phyloP scores from a whole-genome alignment of 2,888 invertebrate species.

The Malacosoma neustria region DNA sequence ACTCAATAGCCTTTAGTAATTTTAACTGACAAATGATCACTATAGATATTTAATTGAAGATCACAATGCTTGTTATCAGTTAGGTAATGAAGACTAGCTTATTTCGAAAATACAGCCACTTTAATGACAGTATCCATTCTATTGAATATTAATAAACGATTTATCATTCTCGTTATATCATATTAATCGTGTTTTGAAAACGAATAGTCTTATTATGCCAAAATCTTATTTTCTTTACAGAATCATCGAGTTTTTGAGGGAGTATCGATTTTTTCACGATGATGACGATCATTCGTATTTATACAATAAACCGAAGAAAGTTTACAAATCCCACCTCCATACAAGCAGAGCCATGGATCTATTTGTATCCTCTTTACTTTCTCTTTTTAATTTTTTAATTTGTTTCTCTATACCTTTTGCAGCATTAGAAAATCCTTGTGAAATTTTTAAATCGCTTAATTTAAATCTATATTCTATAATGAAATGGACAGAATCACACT shows the following conservation, averaged over 20 bases:
- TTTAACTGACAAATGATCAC: too few species aligned
- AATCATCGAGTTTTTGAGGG: conserved; percentile 24
- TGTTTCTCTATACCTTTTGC: conserved; percentile 35
- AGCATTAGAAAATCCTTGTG: conserved; percentile 27
- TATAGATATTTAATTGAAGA: too few species aligned
- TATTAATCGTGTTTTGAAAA: not conserved
- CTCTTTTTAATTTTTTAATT: conserved; percentile 26
- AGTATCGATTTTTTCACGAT: conserved; percentile 18
- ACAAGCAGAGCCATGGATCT: conserved; percentile 24
- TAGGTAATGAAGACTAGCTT: too few species aligned
- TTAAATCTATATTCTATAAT: conserved; percentile 17
- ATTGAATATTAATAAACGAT: too few species aligned
- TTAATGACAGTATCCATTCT: too few species aligned
- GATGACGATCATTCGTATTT: conserved; percentile 17
- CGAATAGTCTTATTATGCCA: not conserved
- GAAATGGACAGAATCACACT: conserved; percentile 20
- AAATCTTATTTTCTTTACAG: conserved; percentile 14
- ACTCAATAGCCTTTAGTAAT: too few species aligned
- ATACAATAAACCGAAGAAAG: conserved; percentile 20
- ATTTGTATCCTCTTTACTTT: conserved; percentile 30
- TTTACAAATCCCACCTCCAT: conserved; percentile 18
- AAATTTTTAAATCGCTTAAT: conserved; percentile 19
- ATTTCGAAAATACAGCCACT: too few species aligned
- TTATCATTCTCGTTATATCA: not conserved
- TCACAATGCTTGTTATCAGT: too few species aligned